phyloP scores from a whole-genome alignment of 2,888 invertebrate species.

The Sinohyriopsis cumingii region DNA sequence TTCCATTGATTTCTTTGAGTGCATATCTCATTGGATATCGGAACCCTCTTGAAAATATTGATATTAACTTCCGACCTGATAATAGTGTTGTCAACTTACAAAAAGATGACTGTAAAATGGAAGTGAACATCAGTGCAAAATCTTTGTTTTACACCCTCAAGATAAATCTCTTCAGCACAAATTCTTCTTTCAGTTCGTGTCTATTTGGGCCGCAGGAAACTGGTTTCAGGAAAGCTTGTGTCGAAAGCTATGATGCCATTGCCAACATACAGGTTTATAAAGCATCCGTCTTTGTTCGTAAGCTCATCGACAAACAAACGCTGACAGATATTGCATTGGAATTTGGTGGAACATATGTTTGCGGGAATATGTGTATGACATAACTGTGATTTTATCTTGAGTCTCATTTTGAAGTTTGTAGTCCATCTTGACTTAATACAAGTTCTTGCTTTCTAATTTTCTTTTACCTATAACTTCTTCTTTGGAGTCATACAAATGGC shows the following conservation, averaged over 20 bases:
- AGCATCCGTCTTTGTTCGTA: constrained; percentile 10
- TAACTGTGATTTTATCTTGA: no score
- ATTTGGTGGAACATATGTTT: constrained; percentile 56
- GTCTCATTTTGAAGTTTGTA: no score
- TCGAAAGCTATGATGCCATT: constrained; percentile 49
- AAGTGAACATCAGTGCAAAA: constrained; percentile 28
- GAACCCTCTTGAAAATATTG: constrained; percentile 40
- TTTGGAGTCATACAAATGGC: no score
- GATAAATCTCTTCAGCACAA: constrained; percentile 23
- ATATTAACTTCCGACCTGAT: constrained; percentile 46
- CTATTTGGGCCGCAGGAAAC: constrained; percentile 49
- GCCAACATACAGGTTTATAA: constrained; percentile 33
- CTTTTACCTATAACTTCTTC: no score
- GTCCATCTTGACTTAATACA: no score
- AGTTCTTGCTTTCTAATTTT: no score
- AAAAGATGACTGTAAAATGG: constrained; percentile 47
- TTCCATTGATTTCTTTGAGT: constrained; percentile 29
- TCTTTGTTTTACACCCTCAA: constrained; percentile 33
- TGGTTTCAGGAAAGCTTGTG: constrained; percentile 51
- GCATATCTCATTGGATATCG: constrained; percentile 57
- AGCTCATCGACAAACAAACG: constrained; percentile 35
- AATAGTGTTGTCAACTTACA: constrained; percentile 36
- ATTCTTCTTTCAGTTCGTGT: constrained; percentile 48
- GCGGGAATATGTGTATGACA: constrained; percentile 24
- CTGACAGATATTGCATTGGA: constrained; percentile 49